A percentile compares a stretch with the other conserved stretches of the same genome.
Conservation (phyloP, 2,888 invertebrate species). For the Pristionchus arcanus region DNA sequence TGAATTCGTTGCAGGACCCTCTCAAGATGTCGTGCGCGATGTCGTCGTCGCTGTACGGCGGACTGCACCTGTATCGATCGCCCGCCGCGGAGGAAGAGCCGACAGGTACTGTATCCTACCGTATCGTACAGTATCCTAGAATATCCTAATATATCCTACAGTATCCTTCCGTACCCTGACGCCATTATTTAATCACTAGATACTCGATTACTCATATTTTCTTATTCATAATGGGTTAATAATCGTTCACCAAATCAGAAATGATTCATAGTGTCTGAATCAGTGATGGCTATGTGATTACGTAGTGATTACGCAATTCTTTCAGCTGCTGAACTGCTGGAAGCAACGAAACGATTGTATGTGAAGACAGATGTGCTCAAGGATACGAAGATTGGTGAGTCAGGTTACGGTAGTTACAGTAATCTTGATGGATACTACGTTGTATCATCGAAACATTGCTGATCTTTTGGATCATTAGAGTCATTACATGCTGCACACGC, state of each 20-base stretch:
- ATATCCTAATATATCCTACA: not conserved
- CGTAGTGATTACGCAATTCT: not conserved
- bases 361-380: slow-evolving; percentile 62
- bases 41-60: slow-evolving; percentile 46
- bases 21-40: slow-evolving; percentile 19
- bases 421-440: not conserved
- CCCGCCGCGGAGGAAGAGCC: slow-evolving; percentile 12
- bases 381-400: slow-evolving; percentile 56
- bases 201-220: not conserved
- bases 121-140: not conserved
- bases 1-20: not conserved
- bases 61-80: slow-evolving; percentile 22
- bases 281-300: not conserved
- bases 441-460: not conserved
- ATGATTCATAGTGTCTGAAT: not conserved
- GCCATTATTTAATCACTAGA: not conserved
- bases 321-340: slow-evolving; percentile 59
- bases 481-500: not conserved
- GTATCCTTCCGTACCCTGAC: too few species aligned
- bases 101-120: not conserved
- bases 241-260: not conserved
- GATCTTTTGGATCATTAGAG: not conserved
- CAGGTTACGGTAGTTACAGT: not conserved
- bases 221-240: not conserved
- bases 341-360: slow-evolving; percentile 60